Conservation (phyloP, 2,888 invertebrate genomes). For the Helobdella robusta region DNA sequence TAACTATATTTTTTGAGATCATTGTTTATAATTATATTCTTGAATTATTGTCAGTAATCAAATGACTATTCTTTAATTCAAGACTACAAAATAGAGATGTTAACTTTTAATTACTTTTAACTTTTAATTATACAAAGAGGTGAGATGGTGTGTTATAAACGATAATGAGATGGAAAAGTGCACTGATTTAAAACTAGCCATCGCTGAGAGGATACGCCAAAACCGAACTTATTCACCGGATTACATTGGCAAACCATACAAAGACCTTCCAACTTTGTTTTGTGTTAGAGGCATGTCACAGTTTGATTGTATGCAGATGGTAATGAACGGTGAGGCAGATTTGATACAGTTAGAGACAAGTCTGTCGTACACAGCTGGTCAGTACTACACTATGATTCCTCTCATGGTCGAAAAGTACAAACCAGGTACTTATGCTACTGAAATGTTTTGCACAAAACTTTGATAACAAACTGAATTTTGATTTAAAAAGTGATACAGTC, state of each 20-base stretch:
- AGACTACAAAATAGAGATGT: too few species aligned
- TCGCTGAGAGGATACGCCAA: conserved; percentile 54
- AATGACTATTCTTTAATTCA: too few species aligned
- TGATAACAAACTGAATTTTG: neutral
- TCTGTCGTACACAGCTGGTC: conserved; percentile 80
- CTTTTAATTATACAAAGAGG: conserved; percentile 34
- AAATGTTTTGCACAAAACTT: too few species aligned
- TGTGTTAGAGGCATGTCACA: conserved; percentile 29
- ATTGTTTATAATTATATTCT: neutral
- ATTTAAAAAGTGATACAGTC: neutral
- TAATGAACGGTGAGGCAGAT: conserved; percentile 72
- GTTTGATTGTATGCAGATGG: conserved; percentile 75
- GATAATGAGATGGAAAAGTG: conserved; percentile 63
- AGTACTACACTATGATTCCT: conserved; percentile 82
- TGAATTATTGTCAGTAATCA: too few species aligned
- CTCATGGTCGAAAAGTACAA: conserved; percentile 54
- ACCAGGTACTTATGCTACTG: too few species aligned
- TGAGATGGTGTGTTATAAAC: conserved; percentile 74
- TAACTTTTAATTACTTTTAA: neutral
- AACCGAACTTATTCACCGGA: conserved; percentile 49
- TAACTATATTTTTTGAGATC: neutral
- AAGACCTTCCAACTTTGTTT: conserved; percentile 31
- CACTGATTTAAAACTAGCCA: conserved; percentile 58
- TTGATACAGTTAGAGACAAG: conserved; percentile 84
- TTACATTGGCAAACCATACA: conserved; percentile 24